Base-by-base conservation (phyloP, 2,113 vertebrate species). In the Orthonyx spaldingii region DNA sequence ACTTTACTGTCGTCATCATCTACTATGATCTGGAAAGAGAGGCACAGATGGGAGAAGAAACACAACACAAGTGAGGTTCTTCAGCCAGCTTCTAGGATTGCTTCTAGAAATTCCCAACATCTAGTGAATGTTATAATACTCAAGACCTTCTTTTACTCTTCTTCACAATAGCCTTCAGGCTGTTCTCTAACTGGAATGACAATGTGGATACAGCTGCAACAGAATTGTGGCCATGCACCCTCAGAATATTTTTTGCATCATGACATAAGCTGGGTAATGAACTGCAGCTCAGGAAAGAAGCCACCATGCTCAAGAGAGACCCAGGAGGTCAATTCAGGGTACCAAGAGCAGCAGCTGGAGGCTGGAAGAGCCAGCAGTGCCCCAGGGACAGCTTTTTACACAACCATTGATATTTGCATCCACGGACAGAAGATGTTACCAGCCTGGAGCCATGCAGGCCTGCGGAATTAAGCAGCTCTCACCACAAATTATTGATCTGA, bases 1-100 rank as follows among this genome's bases (percentile, higher is more conserved):
- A 99, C 98, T 96, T 99, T 99, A 81, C 99, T 99, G 98, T 99
- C 99, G 1, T 99, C 99, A 46, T 99, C 99, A 5, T 99, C 99
- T 27, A 99, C 99, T 26, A 99, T 99, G 61, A 99, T 99, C 99
- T 99, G 95, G 21, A 95, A 75, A 61, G 26, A 94, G 41, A 74
- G 24, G 22, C 26, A 79, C 1, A 2, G 22, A 12, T 17, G 41
- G 22, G 4, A 39, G 19, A 55, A 65, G 41, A 68, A 79, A 83
- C 50, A 87, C 27, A 60, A 41, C 53, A 46, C 7, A 90, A 56
- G 60, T 49, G 10, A 91, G 65, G 8, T 44, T 87, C 42, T 64
- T 66, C 68, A 68, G 47, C 21, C 77, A 79, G n/a, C 27, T 94
- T 79, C 64, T 41, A 91, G 30, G 35, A 74, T 12, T 26, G 56